These are phyloP conservation scores for Sclerodermus sp. DNA, from an alignment of 2,888 invertebrate species.

Conservation along the genomic window DNA sequence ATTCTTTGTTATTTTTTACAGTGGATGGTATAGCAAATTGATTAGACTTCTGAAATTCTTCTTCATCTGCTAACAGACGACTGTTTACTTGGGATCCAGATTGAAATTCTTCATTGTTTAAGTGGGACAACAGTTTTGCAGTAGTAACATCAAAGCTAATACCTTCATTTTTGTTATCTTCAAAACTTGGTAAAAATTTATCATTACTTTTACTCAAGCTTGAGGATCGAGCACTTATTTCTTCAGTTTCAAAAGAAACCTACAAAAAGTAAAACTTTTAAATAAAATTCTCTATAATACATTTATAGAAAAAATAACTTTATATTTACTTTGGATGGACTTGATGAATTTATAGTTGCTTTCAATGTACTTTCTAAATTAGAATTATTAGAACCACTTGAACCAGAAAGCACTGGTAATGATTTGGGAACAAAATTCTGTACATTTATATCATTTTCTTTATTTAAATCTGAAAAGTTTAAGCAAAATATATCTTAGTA, in stretches of 20 bases:
- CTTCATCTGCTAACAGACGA: conserved; percentile 56
- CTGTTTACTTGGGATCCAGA: conserved; percentile 53
- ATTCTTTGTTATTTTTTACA: conserved; percentile 31
- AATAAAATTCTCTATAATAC: not conserved
- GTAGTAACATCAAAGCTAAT: conserved; percentile 43
- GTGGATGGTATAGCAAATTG: conserved; percentile 30
- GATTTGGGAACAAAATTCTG: conserved; percentile 26
- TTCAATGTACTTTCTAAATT: conserved; percentile 12
- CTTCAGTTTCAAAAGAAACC: conserved; percentile 47
- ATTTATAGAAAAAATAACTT: conserved; percentile 1
- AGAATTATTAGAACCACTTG: conserved; percentile 4
- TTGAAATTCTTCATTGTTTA: conserved; percentile 46
- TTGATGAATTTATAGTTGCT: conserved; percentile 16
- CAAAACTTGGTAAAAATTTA: conserved; percentile 21
- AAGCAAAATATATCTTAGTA: not conserved
- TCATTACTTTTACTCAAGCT: conserved; percentile 32
- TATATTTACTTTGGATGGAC: conserved; percentile 28
- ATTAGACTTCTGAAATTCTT: no score
- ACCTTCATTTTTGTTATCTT: conserved; percentile 23
- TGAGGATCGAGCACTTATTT: conserved; percentile 51
- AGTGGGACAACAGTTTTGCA: conserved; percentile 45
- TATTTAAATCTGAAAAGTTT: conserved; percentile 32
- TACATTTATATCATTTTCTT: conserved; percentile 44
- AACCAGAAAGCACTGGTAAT: conserved; percentile 20
- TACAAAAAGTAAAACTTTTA: conserved; percentile 12